A percentile compares a stretch with the other conserved stretches of the same genome.
These are phyloP conservation scores for Paramisgurnus dabryanus DNA, from an alignment of 2,113 vertebrate genomes.

Conservation along the genomic window DNA sequence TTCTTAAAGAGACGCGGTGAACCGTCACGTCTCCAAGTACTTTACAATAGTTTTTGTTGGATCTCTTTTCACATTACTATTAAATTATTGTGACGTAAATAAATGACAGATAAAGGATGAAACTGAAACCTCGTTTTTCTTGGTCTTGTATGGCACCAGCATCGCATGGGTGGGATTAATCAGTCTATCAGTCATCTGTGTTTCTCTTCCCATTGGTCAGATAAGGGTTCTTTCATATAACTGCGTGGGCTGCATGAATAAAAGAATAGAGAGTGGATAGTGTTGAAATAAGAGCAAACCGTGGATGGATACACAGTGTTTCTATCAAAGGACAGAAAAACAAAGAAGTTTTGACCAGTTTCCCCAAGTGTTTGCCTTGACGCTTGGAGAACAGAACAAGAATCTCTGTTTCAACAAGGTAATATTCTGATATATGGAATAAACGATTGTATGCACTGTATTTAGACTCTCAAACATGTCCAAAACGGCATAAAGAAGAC, in stretches of 20 bases:
- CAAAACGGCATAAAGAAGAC: background rate
- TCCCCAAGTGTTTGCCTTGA: slow-evolving; percentile 43
- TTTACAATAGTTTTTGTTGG: no score
- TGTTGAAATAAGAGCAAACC: slow-evolving; percentile 58
- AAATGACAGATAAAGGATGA: background rate
- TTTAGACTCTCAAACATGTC: background rate
- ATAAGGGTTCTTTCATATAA: background rate
- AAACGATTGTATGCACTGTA: background rate
- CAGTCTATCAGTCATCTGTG: background rate
- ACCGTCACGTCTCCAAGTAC: background rate
- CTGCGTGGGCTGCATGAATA: slow-evolving; percentile 62
- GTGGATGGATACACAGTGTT: slow-evolving; percentile 40
- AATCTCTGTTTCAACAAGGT: slow-evolving; percentile 43
- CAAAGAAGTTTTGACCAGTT: slow-evolving; percentile 53
- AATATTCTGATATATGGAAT: background rate
- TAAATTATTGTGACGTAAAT: background rate
- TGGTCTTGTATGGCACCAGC: background rate
- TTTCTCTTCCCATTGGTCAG: slow-evolving; percentile 1
- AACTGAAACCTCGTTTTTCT: no score
- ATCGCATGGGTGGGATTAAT: background rate
- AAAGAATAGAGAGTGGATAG: slow-evolving; percentile 57
- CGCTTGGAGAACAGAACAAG: slow-evolving; percentile 55
- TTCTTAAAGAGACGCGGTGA: background rate
- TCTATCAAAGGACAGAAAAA: slow-evolving; percentile 25
- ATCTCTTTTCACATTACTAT: no score